Evolutionary conservation across 1,140 invertebrate species (phyloP).

Genomic region (Amphibalanus amphitrite): DNA sequence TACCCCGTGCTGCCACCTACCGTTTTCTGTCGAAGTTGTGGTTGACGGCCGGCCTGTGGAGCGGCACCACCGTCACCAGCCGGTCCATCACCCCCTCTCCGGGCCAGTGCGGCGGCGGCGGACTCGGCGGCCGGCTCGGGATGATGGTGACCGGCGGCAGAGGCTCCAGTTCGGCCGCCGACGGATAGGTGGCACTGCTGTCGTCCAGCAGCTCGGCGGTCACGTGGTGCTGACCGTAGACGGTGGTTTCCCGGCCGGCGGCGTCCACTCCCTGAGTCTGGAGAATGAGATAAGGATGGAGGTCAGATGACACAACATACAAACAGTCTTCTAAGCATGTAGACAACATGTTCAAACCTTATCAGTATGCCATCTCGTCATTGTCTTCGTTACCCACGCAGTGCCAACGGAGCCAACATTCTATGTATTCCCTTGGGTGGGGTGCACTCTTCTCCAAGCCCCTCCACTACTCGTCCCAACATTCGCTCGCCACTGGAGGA

Average conservation of each 20-base stretch:
- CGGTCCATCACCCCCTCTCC: neutral
- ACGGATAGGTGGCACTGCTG: neutral
- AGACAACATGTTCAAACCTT: too few relatives aligned
- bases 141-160: neutral
- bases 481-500: too few relatives aligned
- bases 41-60: constrained; percentile 3
- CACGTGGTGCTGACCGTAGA: constrained; percentile 12
- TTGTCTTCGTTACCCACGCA: too few relatives aligned
- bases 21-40: constrained; percentile 7
- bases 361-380: too few relatives aligned
- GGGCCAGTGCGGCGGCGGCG: neutral
- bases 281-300: too few relatives aligned
- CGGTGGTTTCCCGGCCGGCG: neutral
- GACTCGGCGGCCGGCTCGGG: too few relatives aligned
- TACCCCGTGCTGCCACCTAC: neutral
- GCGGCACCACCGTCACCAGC: constrained; percentile 9
- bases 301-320: too few relatives aligned
- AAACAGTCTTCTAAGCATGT: too few relatives aligned
- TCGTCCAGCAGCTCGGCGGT: constrained; percentile 7
- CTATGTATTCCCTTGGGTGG: too few relatives aligned
- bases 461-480: too few relatives aligned
- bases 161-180: neutral
- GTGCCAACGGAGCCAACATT: too few relatives aligned
- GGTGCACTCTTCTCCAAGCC: too few relatives aligned
- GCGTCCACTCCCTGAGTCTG: constrained; percentile 4